A percentile compares a stretch with the other conserved stretches of the same genome.
Conservation (phyloP, 2,888 invertebrate species). For the Caenorhabditis sinica region DNA sequence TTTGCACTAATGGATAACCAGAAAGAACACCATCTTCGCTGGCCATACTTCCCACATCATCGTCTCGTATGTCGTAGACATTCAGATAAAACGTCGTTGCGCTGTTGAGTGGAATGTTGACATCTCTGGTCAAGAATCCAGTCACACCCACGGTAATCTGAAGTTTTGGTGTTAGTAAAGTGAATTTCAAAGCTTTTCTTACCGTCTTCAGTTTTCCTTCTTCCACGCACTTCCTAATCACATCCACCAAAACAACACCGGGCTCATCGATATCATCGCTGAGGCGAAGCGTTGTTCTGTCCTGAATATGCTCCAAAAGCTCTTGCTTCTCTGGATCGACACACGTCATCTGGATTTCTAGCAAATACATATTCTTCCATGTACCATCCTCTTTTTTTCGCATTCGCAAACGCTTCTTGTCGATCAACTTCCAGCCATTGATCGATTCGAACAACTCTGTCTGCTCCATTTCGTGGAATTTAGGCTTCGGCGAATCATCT, state of each 20-base stretch:
- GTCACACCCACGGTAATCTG: constrained; percentile 34
- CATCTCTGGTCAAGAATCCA: constrained; percentile 9
- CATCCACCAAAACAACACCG: constrained; percentile 48
- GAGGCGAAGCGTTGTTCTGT: constrained; percentile 5
- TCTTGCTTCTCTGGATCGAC: constrained; percentile 16
- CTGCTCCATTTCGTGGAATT: constrained; percentile 4
- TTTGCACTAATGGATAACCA: constrained; percentile 38
- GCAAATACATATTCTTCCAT: constrained; percentile 53
- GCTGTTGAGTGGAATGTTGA: background rate
- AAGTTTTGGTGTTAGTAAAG: background rate
- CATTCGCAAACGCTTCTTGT: constrained; percentile 12
- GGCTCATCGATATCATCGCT: constrained; percentile 36
- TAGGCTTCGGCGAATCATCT: background rate
- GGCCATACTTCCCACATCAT: constrained; percentile 7
- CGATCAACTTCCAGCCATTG: constrained; percentile 44
- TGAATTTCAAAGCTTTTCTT: too few relatives aligned
- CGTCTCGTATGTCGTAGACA: constrained; percentile 17
- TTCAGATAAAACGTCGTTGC: constrained; percentile 32
- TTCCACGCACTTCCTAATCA: background rate
- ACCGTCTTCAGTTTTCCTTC: constrained; percentile 19
- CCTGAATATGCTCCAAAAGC: constrained; percentile 5
- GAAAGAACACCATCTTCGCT: constrained; percentile 36
- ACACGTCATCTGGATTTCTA: constrained; percentile 30
- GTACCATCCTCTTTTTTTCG: constrained; percentile 24
- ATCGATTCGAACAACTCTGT: constrained; percentile 32